Evolutionary conservation across 2,888 invertebrate species (phyloP), one percentile per base, ranked within the genome.

Genomic region (Argyresthia goedartella): DNA sequence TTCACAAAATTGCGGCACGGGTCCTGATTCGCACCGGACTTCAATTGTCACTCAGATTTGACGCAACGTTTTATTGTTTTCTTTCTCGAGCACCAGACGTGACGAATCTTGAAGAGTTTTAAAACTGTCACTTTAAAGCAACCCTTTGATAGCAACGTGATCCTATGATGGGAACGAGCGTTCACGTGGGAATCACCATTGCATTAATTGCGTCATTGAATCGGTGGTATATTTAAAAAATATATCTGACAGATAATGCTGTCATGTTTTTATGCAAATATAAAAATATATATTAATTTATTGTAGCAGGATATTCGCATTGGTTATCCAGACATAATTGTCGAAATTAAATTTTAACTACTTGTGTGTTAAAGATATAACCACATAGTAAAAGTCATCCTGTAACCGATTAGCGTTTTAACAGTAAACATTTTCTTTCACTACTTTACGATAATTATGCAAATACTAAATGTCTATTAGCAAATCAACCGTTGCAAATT

Each of bases 401-500:
- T 61, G 25, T 65, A 36, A 25, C 33, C 47, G 33, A 46, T 59
- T 54, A 43, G 60, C 71, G 70, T 75, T 73, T 73, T 71, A 64
- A 54, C 55, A 57, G 54, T 57, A 61, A 55, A 55, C 59, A 63
- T 58, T 61, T 58, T 57, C 62, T 66, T 39, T 39, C n/a, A 39
- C 58, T 55, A 61, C 60, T 67, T 69, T 67, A 57, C 53, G 55
- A 56, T 77, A 66, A 77, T 81, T 82, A 84, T 84, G 85, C 75
- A 73, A 82, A 82, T 78, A 52, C 52, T 48, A 47, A 59, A 66
- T 65, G 65, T 71, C 66, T 71, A 81, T 81, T 81, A 81, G 69
- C 84, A 86, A 81, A 85, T 85, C 82, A 85, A 75, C 85, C 86
- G 85, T 85, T 80, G 80, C 84, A 84, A 85, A 85, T 85, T 80